These are phyloP conservation scores for Scopus umbretta DNA, from an alignment of 2,113 vertebrate species.

Conservation along the genomic window DNA sequence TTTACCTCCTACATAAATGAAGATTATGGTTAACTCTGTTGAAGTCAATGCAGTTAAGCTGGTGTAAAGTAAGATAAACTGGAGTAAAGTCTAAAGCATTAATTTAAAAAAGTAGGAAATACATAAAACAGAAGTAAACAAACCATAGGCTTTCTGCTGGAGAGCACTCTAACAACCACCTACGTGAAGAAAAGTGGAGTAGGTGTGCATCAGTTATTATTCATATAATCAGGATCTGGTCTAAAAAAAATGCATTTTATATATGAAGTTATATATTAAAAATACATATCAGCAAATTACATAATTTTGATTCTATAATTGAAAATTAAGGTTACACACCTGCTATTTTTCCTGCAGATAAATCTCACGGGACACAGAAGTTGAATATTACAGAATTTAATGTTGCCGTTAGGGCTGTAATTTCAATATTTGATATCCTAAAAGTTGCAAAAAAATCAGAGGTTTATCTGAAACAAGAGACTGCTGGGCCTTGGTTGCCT, in stretches of 20 bases:
- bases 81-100: background rate
- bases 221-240: background rate
- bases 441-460: background rate
- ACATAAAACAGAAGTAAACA: background rate
- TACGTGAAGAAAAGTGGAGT: slow-evolving; percentile 10
- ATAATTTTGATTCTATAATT: background rate
- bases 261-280: background rate
- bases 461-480: background rate
- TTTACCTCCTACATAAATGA: slow-evolving; percentile 29
- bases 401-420: background rate
- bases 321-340: background rate
- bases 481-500: background rate
- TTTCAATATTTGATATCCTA: background rate
- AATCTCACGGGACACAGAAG: background rate
- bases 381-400: background rate
- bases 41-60: background rate
- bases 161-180: slow-evolving; percentile 9
- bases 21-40: slow-evolving; percentile 20
- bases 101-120: background rate
- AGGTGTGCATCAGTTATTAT: slow-evolving; percentile 25
- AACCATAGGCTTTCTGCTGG: background rate
- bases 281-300: background rate
- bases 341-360: background rate
- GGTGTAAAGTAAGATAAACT: background rate
- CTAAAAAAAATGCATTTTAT: background rate